Conservation (phyloP, 2,797 vertebrate species). For the Scleropages formosus region DNA sequence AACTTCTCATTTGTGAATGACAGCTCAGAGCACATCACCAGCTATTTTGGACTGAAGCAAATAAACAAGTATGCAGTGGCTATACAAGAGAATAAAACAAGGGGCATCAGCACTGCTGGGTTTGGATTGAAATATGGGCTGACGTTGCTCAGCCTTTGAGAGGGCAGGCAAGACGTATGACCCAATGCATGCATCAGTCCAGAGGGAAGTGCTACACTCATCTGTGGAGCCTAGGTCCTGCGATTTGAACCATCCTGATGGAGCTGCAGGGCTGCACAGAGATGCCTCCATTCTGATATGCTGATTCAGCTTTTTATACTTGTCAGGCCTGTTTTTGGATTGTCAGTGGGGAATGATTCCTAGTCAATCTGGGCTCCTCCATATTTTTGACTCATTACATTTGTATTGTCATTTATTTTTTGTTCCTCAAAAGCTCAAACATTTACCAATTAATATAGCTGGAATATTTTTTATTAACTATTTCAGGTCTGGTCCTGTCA, state of each 20-base stretch:
- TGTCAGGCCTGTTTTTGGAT: background rate
- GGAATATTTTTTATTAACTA: no score
- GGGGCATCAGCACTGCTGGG: background rate
- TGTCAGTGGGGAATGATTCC: background rate
- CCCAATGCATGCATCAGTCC: background rate
- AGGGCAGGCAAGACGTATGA: background rate
- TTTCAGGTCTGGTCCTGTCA: no score
- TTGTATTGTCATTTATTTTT: no score
- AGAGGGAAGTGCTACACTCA: background rate
- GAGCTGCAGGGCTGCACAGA: background rate
- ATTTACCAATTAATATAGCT: no score
- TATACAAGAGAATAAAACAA: background rate
- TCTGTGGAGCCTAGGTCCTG: background rate
- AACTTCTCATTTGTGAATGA: no score
- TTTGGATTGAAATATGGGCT: conserved; percentile 4
- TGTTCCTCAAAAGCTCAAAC: no score
- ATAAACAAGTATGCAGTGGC: background rate
- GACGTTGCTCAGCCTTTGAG: background rate
- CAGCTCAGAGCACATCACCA: background rate
- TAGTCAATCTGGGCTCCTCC: background rate
- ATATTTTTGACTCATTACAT: no score
- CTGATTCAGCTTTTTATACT: background rate
- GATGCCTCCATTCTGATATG: background rate
- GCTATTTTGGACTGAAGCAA: background rate
- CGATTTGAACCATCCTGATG: background rate